These are phyloP conservation scores for Silurus asotus DNA, from an alignment of 2,113 vertebrate species.

Conservation along the genomic window DNA sequence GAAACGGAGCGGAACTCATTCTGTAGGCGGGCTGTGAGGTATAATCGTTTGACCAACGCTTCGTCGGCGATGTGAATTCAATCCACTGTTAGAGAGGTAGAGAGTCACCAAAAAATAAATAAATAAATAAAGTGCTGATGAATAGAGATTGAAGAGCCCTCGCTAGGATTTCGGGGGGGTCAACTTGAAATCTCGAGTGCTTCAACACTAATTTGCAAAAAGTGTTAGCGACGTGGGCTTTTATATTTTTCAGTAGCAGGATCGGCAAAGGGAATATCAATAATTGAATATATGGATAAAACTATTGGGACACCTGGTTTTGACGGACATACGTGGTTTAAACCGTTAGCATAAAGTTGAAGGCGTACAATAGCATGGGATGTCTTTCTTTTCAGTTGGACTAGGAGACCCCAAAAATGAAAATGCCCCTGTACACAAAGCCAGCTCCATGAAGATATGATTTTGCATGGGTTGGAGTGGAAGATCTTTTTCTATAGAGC, in stretches of 20 bases:
- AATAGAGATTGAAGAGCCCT: background rate
- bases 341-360: no score
- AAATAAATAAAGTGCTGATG: background rate
- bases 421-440: no score
- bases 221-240: background rate
- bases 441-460: no score
- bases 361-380: no score
- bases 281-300: no score
- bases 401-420: no score
- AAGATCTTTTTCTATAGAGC: no score
- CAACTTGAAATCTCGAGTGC: background rate
- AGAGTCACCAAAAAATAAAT: background rate
- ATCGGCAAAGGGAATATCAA: background rate
- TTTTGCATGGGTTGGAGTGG: no score
- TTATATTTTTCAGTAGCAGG: background rate
- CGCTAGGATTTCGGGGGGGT: background rate
- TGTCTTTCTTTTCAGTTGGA: no score
- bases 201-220: background rate
- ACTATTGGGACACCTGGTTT: no score
- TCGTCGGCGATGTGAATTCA: background rate
- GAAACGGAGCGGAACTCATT: background rate
- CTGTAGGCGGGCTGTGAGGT: background rate
- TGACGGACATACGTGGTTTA: no score
- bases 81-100: constrained; percentile 6
- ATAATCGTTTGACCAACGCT: constrained; percentile 18